Evolutionary conservation across 2,888 invertebrate genomes (phyloP).

Genomic region (Rhorus exstirpatorius): DNA sequence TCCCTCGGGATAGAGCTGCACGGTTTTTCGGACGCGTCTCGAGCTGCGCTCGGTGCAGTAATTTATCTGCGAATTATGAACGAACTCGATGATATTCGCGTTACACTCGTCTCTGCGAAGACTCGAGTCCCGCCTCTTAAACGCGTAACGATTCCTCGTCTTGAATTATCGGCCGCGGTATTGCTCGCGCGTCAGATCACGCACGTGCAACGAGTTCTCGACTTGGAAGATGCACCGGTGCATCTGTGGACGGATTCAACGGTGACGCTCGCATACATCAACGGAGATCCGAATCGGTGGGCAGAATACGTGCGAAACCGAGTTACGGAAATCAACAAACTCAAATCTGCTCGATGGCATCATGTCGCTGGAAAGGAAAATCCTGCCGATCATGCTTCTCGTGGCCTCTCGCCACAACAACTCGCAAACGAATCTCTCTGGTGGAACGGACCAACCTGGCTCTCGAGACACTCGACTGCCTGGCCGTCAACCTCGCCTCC

Average conservation of each 20-base stretch:
- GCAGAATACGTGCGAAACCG: conserved; percentile 45
- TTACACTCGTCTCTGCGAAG: conserved; percentile 1
- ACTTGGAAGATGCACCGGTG: background rate
- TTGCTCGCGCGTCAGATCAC: background rate
- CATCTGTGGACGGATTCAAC: conserved; percentile 62
- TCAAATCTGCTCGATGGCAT: background rate
- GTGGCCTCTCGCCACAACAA: background rate
- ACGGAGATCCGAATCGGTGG: conserved; percentile 61
- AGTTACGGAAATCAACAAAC: conserved; percentile 73
- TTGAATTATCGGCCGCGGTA: background rate
- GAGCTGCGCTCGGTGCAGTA: conserved; percentile 61
- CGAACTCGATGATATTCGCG: background rate
- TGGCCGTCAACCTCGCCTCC: no score
- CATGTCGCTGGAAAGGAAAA: background rate
- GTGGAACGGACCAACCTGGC: conserved; percentile 25
- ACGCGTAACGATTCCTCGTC: background rate
- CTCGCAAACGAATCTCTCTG: background rate
- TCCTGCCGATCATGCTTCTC: conserved; percentile 6
- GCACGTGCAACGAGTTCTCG: background rate
- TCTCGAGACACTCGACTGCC: background rate
- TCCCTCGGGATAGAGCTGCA: conserved; percentile 25
- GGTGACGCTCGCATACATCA: conserved; percentile 60
- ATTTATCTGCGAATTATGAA: background rate
- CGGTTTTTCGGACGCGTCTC: conserved; percentile 62
- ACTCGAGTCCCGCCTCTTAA: conserved; percentile 14